These are phyloP conservation scores for Chroicocephalus ridibundus DNA, from an alignment of 2,113 vertebrate species.

Conservation along the genomic window DNA sequence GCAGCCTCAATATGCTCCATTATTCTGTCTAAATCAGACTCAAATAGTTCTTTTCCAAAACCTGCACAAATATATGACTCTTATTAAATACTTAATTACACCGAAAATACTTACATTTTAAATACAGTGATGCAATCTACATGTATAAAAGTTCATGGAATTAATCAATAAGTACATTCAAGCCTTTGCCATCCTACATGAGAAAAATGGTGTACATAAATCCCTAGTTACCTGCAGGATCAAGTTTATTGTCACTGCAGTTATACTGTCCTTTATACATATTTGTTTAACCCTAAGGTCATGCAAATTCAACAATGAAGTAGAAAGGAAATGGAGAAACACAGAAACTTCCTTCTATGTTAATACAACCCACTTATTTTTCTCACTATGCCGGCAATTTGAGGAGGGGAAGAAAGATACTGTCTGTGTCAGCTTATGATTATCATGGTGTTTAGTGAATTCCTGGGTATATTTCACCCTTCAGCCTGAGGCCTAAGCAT, in stretches of 20 bases:
- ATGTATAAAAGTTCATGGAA: not conserved
- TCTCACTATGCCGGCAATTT: not conserved
- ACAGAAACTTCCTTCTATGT: not conserved
- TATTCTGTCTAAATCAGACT: constrained; percentile 95
- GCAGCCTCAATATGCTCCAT: constrained; percentile 91
- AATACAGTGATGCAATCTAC: not conserved
- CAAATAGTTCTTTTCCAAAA: constrained; percentile 97
- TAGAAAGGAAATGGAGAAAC: not conserved
- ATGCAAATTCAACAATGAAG: not conserved
- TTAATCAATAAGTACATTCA: not conserved
- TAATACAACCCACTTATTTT: not conserved
- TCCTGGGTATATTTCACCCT: not conserved
- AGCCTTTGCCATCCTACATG: not conserved
- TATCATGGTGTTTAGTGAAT: not conserved
- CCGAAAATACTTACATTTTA: not conserved
- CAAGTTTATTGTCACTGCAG: constrained; percentile 2
- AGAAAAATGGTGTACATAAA: not conserved
- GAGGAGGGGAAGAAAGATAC: not conserved
- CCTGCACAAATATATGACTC: constrained; percentile 71
- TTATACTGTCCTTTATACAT: not conserved
- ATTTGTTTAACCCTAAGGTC: constrained; percentile 41
- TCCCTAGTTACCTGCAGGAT: not conserved
- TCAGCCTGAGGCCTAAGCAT: not conserved
- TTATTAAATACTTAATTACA: not conserved
- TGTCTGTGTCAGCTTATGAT: not conserved